Base-by-base conservation (phyloP, 2,888 invertebrate species). In the Eudemis profundana region DNA sequence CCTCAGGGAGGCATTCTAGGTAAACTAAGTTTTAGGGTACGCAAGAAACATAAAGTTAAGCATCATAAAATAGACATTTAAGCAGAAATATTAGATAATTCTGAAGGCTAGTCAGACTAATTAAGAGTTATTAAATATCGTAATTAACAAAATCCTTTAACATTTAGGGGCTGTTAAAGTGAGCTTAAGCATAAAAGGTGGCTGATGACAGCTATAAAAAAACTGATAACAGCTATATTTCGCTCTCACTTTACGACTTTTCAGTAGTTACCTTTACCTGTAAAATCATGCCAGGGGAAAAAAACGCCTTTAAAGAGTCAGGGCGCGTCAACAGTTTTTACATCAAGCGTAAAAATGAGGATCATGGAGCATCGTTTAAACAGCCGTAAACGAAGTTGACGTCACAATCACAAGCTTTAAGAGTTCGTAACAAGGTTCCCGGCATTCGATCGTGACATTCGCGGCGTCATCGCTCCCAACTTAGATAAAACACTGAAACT, bases 321-420 rank as follows among this genome's bases (percentile, higher is more conserved):
- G 23, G 21, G 29, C 38, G 47, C 36, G 27, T 36, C 36, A 17
- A 49, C 21, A 44, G 29, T 64, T 64, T 42, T 21, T 17, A 51
- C 42, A 51, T 59, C 12, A 51, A 59, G 38, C 42, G 44, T 64
- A 59, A 44, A n/a, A 63, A 59, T 36, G 10, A 51, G n/a, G 27
- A 63, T 29, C 57, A 59, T 59, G 64, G 27, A 36, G 50, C 64
- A 53, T 44, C 46, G 44, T 59, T 64, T 64, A 51, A 64, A 46
- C 44, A 29, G 57, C 36, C 19, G 44, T 64, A 59, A 64, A 64
- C 57, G 27, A 44, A 64, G 64, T 64, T 64, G 50, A 36, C 29
- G 15, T 49, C 23, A 46, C 50, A 59, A 29, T 59, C 44, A 46
- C 57, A 42, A 59, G 57, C 42, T 44, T 50, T 57, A 50, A 50